Evolutionary conservation across 1,140 invertebrate species (phyloP), one percentile per base, ranked within the genome.

Genomic region (Euglossa dilemma): DNA sequence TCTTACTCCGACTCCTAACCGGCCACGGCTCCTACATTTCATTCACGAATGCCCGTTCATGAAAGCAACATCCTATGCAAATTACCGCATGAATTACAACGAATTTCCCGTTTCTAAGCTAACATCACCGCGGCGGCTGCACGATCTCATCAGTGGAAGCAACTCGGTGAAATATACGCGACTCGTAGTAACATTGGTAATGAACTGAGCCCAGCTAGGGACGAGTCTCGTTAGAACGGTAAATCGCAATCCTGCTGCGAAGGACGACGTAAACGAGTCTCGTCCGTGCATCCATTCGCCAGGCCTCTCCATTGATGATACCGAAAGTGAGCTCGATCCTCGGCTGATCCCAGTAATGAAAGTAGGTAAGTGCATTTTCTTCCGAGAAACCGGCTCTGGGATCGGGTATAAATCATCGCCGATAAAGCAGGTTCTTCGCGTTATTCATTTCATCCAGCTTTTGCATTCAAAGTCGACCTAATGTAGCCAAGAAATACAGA

Each of bases 241-340:
- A 80, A 47, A 81, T 67, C 75, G 74, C 77, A 61, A 45, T 52
- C 52, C 64, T 61, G 28, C 47, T 66, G 28, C 36, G 64, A 52
- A 56, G 57, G 25, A 25, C 50, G 56, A 54, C 85, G 84, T 84
- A 82, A 91, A 78, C 56, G 79, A 86, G 87, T 71, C 78, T 79
- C 52, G 70, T 28, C 67, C 75, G 75, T 66, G 88, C 86, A 90
- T 90, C 90, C 88, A 90, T 91, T 91, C 87, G 90, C 85, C 83
- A 83, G 84, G 77, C 84, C 79, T 91, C 86, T 89, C 86, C 91
- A 91, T 93, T 91, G 91, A 91, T 90, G 88, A 89, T 84, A 75
- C 64, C 73, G 84, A 87, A 85, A 89, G 85, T 28, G 87, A 91
- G 85, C 85, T 80, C 85, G 85, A 87, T 86, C 82, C 43, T 77